Percentiles rank a stretch among this genome's conserved stretches.
phyloP scores from a whole-genome alignment of 2,113 vertebrate species.

The Origma solitaria region DNA sequence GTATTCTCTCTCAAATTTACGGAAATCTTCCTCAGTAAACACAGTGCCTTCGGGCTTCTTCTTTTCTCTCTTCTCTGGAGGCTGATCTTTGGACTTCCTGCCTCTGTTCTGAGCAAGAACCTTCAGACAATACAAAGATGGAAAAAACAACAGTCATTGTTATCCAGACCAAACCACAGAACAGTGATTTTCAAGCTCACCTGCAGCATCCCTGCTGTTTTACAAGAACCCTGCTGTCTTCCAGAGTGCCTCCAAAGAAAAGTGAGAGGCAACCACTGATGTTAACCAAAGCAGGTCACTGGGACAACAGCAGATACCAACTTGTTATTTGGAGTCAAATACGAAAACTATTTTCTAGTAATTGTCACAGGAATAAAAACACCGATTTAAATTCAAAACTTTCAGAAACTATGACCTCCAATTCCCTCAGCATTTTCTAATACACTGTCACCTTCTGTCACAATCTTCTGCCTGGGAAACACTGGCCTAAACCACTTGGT shows the following conservation, averaged over 20 bases:
- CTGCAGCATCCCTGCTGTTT: neutral
- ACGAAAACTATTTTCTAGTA: neutral
- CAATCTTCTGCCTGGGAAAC: neutral
- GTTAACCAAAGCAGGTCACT: neutral
- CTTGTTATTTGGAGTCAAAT: neutral
- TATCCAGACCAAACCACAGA: neutral
- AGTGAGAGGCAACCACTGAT: neutral
- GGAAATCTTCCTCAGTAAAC: slow-evolving; percentile 78
- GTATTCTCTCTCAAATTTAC: slow-evolving; percentile 77
- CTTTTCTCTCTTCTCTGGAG: slow-evolving; percentile 45
- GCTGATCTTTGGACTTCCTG: slow-evolving; percentile 72
- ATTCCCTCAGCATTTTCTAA: neutral
- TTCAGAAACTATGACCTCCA: neutral
- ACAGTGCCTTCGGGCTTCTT: slow-evolving; percentile 66
- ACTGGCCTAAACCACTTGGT: neutral
- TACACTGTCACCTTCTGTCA: fast-evolving
- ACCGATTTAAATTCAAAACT: neutral
- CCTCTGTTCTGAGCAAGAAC: slow-evolving; percentile 70
- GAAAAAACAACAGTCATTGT: neutral
- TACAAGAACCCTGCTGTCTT: neutral
- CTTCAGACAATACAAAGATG: slow-evolving; percentile 31
- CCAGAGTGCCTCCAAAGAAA: neutral
- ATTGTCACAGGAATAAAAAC: neutral
- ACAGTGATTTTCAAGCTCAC: neutral
- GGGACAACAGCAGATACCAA: neutral